A percentile compares a stretch with the other conserved stretches of the same genome.
These are phyloP conservation scores for Proisotoma minuta DNA, from an alignment of 2,888 invertebrate genomes.

Conservation along the genomic window DNA sequence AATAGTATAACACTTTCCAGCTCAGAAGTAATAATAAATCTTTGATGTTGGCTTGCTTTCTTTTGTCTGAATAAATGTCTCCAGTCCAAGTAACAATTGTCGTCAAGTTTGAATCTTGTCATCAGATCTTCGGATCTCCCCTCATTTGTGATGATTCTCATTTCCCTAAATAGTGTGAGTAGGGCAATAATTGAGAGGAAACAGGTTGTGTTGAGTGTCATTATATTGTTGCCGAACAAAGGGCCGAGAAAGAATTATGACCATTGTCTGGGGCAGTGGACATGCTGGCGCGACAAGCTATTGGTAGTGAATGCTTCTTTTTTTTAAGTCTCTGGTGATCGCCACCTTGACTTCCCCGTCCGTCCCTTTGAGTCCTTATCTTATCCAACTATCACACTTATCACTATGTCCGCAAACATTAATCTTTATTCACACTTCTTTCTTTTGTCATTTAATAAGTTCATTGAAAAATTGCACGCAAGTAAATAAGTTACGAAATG, in stretches of 20 bases:
- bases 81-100: background rate
- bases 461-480: background rate
- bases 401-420: slow-evolving; percentile 37
- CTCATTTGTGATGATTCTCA: background rate
- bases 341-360: background rate
- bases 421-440: slow-evolving; percentile 18
- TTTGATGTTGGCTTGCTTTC: no score
- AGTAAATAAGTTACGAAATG: no score
- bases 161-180: background rate
- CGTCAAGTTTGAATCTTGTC: background rate
- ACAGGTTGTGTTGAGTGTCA: slow-evolving; percentile 24
- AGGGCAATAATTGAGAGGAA: background rate
- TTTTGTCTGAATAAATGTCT: no score
- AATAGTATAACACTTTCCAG: no score
- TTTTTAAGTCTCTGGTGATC: background rate
- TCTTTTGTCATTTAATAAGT: background rate
- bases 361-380: slow-evolving; percentile 23
- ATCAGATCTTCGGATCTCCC: background rate
- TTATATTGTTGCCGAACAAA: background rate
- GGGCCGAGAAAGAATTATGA: slow-evolving; percentile 46
- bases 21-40: no score
- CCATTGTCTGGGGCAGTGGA: slow-evolving; percentile 45
- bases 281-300: slow-evolving; percentile 43
- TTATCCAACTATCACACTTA: slow-evolving; percentile 41
- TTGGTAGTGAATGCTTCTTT: slow-evolving; percentile 11